These are phyloP conservation scores for Tryphoninae sp. DNA, from an alignment of 2,888 invertebrate species.

Conservation along the genomic window DNA sequence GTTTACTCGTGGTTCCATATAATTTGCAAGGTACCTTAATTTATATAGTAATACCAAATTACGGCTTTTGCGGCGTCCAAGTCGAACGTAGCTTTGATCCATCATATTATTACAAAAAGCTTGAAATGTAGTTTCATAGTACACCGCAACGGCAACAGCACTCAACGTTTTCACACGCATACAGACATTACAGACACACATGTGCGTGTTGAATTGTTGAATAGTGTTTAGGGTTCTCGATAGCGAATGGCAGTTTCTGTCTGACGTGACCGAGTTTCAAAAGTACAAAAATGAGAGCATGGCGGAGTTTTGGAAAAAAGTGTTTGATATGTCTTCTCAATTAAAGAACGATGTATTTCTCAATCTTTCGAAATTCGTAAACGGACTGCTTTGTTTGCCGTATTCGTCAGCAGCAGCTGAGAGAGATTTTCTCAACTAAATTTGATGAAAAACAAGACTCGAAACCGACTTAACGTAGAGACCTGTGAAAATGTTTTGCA, in stretches of 20 bases:
- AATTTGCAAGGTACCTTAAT: too few species aligned
- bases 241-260: constrained; percentile 37
- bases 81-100: too few species aligned
- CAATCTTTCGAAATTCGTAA: constrained; percentile 45
- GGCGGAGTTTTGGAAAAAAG: constrained; percentile 32
- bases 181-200: too few species aligned
- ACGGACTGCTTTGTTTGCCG: constrained; percentile 34
- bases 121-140: too few species aligned
- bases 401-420: constrained; percentile 53
- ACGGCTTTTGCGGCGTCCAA: too few species aligned
- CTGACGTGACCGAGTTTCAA: constrained; percentile 29
- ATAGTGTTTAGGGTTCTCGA: not conserved
- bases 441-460: constrained; percentile 46
- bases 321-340: not conserved
- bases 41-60: too few species aligned
- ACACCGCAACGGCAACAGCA: too few species aligned
- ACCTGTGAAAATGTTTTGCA: constrained; percentile 46
- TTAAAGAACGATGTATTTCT: constrained; percentile 34
- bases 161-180: too few species aligned
- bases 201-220: too few species aligned
- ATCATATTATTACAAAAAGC: too few species aligned
- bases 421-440: constrained; percentile 48
- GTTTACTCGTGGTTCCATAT: too few species aligned
- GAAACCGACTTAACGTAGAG: constrained; percentile 45
- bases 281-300: constrained; percentile 18